These are phyloP conservation scores for Synergus itoensis DNA, from an alignment of 2,888 invertebrate species.

Conservation along the genomic window DNA sequence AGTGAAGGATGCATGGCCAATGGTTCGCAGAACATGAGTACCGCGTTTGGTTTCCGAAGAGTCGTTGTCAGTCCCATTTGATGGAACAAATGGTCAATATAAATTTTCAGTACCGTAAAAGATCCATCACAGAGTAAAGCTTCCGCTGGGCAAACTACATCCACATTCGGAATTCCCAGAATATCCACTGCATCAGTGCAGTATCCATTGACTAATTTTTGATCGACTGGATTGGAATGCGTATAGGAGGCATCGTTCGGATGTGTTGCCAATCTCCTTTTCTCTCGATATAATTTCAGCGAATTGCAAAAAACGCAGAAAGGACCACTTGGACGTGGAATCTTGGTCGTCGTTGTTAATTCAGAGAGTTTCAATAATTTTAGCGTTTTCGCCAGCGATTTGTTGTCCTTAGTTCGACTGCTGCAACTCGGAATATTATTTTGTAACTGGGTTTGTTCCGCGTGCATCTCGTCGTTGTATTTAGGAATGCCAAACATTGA, in stretches of 20 bases:
- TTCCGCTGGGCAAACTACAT: slow-evolving; percentile 76
- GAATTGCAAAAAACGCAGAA: slow-evolving; percentile 77
- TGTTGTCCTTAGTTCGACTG: slow-evolving; percentile 68
- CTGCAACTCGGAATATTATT: slow-evolving; percentile 64
- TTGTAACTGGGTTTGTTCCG: slow-evolving; percentile 63
- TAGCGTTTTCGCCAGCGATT: slow-evolving; percentile 69
- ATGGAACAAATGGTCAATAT: slow-evolving; percentile 76
- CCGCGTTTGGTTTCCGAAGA: slow-evolving; percentile 74
- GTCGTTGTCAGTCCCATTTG: slow-evolving; percentile 74
- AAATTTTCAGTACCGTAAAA: slow-evolving; percentile 74
- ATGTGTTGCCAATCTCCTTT: slow-evolving; percentile 69
- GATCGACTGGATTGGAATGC: slow-evolving; percentile 72
- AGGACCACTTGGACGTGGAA: slow-evolving; percentile 73
- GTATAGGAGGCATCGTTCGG: slow-evolving; percentile 71
- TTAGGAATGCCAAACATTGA: slow-evolving; percentile 76
- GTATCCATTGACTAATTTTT: slow-evolving; percentile 75
- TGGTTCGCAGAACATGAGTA: slow-evolving; percentile 77
- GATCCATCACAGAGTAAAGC: slow-evolving; percentile 73
- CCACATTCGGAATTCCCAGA: slow-evolving; percentile 76
- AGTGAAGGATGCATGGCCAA: slow-evolving; percentile 73
- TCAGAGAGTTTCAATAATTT: slow-evolving; percentile 70
- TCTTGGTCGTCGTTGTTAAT: slow-evolving; percentile 63
- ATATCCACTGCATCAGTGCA: slow-evolving; percentile 74
- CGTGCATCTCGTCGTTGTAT: slow-evolving; percentile 68
- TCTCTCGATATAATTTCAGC: slow-evolving; percentile 73